phyloP scores from a whole-genome alignment of 2,113 vertebrate species.

The Aleadryas rufinucha region DNA sequence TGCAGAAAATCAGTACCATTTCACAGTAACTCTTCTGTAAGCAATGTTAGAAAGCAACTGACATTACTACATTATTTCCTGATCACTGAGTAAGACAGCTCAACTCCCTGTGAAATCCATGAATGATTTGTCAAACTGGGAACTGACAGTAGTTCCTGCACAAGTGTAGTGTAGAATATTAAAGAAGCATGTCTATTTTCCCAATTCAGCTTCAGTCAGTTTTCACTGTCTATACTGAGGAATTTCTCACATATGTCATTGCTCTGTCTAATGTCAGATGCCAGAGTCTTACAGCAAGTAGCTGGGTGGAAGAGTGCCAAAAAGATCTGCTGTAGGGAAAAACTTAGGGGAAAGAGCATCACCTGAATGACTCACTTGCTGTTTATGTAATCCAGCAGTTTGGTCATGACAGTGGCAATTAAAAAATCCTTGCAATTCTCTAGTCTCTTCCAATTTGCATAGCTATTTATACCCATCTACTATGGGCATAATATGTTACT shows the following conservation, averaged over 20 bases:
- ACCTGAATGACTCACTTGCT: not conserved
- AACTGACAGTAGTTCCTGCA: not conserved
- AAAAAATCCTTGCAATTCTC: not conserved
- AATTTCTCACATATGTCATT: not conserved
- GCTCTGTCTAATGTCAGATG: not conserved
- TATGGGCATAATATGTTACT: not conserved
- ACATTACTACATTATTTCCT: not conserved
- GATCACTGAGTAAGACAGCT: not conserved
- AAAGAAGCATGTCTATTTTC: not conserved
- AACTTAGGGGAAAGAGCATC: not conserved
- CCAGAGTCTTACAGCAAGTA: not conserved
- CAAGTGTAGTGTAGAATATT: not conserved
- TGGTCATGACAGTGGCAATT: not conserved
- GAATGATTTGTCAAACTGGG: not conserved
- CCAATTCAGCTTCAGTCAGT: not conserved
- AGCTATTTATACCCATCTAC: not conserved
- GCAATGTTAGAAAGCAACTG: not conserved
- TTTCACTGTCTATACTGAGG: not conserved
- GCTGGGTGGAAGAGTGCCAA: not conserved
- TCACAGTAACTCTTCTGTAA: not conserved
- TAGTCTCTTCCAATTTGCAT: slow-evolving; percentile 16
- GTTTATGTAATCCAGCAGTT: not conserved
- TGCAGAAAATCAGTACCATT: not conserved
- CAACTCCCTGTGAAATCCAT: not conserved
- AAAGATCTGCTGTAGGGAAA: not conserved